Percentiles rank a stretch among this genome's conserved stretches.
Evolutionary conservation across 2,888 invertebrate species (phyloP).

Genomic region (Netelia inedita): DNA sequence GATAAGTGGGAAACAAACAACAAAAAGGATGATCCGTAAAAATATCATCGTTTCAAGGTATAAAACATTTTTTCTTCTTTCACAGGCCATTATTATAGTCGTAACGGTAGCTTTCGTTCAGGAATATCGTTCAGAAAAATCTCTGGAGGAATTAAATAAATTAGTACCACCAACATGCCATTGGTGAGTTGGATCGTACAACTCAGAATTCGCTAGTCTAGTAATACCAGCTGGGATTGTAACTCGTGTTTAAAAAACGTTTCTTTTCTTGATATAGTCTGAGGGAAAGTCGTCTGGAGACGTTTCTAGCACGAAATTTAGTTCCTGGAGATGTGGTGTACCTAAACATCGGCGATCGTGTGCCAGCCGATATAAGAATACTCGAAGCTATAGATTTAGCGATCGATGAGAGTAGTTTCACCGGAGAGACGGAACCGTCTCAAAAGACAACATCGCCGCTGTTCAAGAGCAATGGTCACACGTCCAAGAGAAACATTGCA

Average conservation of each 20-base stretch:
- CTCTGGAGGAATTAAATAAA: constrained; percentile 98
- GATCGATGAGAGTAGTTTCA: constrained; percentile 99
- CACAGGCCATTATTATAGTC: constrained; percentile 90
- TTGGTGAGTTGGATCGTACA: constrained; percentile 87
- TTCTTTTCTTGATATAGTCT: constrained; percentile 86
- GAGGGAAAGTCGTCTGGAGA: constrained; percentile 94
- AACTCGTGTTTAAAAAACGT: not conserved
- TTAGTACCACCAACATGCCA: constrained; percentile 98
- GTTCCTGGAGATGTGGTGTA: constrained; percentile 99
- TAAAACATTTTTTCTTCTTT: constrained; percentile 57
- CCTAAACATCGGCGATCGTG: constrained; percentile 97
- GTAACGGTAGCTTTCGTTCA: constrained; percentile 99
- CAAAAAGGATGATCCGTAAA: constrained; percentile 73
- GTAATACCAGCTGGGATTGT: not conserved
- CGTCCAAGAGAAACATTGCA: constrained; percentile 94
- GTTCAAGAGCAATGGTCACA: constrained; percentile 88
- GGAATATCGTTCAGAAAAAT: constrained; percentile 99
- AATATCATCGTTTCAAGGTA: constrained; percentile 4
- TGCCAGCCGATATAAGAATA: constrained; percentile 98
- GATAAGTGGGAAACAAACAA: too few relatives aligned
- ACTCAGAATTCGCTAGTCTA: constrained; percentile 6
- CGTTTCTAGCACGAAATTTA: constrained; percentile 96
- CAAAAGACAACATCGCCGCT: constrained; percentile 90
- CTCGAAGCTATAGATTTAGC: constrained; percentile 96
- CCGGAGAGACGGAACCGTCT: constrained; percentile 98